Evolutionary conservation across 1,140 invertebrate species (phyloP).

Genomic region (Danaus melanippus): DNA sequence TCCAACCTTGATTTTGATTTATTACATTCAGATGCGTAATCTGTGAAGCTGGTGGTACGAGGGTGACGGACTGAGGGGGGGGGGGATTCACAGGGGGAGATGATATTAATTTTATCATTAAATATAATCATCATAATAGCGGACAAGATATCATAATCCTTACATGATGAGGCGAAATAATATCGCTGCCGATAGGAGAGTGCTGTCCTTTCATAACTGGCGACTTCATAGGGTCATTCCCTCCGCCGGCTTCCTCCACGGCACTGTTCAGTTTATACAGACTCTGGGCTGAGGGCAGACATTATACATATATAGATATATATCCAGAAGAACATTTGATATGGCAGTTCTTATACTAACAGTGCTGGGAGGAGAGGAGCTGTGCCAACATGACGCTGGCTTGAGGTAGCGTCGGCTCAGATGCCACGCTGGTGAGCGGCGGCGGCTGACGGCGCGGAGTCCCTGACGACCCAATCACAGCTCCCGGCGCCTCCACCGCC

Average conservation of each 20-base stretch:
- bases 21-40: too few species aligned
- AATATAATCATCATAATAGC: neutral
- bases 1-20: too few species aligned
- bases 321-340: too few species aligned
- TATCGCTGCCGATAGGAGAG: conserved; percentile 52
- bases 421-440: conserved; percentile 61
- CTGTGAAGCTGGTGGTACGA: neutral
- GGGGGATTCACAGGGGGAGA: too few species aligned
- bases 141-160: conserved; percentile 12
- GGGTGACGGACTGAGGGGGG: conserved; percentile 10
- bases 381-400: conserved; percentile 67
- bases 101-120: conserved; percentile 3
- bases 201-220: conserved; percentile 45
- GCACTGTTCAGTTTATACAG: conserved; percentile 58
- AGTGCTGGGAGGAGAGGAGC: conserved; percentile 58
- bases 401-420: conserved; percentile 64
- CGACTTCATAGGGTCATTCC: conserved; percentile 41
- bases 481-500: conserved; percentile 15
- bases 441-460: conserved; percentile 37
- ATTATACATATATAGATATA: neutral
- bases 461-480: conserved; percentile 18
- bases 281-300: conserved; percentile 55
- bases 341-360: conserved; percentile 27
- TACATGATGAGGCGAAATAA: conserved; percentile 61
- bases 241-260: conserved; percentile 33